Conservation (phyloP, 2,113 vertebrate genomes). For the Gavia stellata region DNA sequence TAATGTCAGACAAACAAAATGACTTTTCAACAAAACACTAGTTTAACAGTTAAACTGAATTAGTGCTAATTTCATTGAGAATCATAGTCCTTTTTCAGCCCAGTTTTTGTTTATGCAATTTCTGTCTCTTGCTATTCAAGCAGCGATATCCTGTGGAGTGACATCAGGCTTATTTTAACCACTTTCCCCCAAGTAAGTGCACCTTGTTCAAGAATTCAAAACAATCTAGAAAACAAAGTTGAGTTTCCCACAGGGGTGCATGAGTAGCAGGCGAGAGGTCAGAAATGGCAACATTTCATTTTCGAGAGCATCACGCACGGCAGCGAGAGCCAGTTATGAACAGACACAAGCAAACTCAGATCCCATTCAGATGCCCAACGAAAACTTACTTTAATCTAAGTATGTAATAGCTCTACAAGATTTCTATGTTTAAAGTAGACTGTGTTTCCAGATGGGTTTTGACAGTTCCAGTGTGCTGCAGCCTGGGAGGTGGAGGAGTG, state of each 20-base stretch:
- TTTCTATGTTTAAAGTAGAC: neutral
- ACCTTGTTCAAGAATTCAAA: neutral
- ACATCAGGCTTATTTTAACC: neutral
- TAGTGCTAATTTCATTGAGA: neutral
- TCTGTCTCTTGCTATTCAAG: neutral
- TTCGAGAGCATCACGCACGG: neutral
- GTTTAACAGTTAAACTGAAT: neutral
- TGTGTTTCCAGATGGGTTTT: neutral
- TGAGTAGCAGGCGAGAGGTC: fast-evolving
- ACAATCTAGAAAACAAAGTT: neutral
- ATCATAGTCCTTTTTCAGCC: neutral
- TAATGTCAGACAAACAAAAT: neutral
- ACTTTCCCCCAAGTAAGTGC: neutral
- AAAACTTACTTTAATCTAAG: neutral
- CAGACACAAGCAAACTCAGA: neutral
- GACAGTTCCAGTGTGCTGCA: neutral
- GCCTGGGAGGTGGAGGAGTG: neutral
- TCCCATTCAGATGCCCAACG: neutral
- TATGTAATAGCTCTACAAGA: neutral
- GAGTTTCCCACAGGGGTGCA: neutral
- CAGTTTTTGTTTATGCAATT: neutral
- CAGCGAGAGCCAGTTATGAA: neutral
- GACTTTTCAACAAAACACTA: neutral
- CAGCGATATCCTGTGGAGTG: neutral
- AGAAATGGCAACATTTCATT: neutral